Conservation (phyloP, 1,140 invertebrate species). For the Tetramorium alpestre region DNA sequence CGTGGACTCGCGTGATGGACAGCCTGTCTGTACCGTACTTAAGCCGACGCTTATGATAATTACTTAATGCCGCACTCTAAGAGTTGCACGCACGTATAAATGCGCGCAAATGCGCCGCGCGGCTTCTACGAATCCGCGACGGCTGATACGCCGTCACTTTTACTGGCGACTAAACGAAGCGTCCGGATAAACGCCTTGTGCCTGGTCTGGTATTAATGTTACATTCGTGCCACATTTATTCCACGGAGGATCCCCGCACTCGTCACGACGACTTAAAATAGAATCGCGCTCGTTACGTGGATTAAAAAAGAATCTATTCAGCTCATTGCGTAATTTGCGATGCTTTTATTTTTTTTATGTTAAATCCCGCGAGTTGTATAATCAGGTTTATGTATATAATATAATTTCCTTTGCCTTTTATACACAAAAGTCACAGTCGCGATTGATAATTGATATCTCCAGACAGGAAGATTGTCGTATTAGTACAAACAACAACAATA, state of each 20-base stretch:
- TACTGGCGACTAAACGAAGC: slow-evolving; percentile 45
- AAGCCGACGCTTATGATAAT: slow-evolving; percentile 71
- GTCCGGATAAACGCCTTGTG: slow-evolving; percentile 12
- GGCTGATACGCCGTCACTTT: slow-evolving; percentile 14
- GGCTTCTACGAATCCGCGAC: slow-evolving; percentile 56
- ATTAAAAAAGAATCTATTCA: background rate
- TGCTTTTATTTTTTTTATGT: background rate
- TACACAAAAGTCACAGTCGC: background rate
- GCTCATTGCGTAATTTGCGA: background rate
- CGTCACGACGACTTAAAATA: slow-evolving; percentile 20
- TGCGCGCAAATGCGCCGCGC: slow-evolving; percentile 27
- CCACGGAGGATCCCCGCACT: background rate
- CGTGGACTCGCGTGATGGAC: slow-evolving; percentile 69
- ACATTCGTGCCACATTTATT: slow-evolving; percentile 24
- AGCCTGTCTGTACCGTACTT: slow-evolving; percentile 53
- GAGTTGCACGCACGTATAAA: slow-evolving; percentile 50
- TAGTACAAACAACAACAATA: background rate
- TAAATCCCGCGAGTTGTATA: background rate
- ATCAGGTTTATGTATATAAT: background rate
- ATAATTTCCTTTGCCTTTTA: background rate
- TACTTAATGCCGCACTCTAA: slow-evolving; percentile 68
- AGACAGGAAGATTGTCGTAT: background rate
- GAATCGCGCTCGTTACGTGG: background rate
- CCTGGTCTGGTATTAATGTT: slow-evolving; percentile 16
- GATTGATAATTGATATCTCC: background rate